Conservation (phyloP, 2,113 vertebrate genomes). For the Rhombomys opimus region DNA sequence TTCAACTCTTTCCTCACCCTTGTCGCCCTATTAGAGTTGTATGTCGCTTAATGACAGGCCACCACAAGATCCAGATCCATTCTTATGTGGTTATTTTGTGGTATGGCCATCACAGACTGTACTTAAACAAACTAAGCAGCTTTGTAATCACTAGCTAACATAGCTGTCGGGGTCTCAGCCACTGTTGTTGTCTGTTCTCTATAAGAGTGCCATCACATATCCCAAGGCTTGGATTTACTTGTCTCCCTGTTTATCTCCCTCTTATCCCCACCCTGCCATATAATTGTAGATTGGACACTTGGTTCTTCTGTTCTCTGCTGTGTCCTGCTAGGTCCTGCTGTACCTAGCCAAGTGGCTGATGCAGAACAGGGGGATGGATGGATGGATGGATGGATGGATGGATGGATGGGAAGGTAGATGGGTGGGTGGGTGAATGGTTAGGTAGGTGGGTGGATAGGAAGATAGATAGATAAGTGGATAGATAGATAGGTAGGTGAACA, state of each 20-base stretch:
- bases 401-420: neutral
- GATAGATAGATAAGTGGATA: neutral
- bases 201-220: neutral
- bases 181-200: neutral
- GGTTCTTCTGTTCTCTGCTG: neutral
- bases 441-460: neutral
- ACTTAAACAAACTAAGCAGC: neutral
- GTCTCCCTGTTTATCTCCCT: neutral
- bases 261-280: rapidly evolving
- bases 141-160: neutral
- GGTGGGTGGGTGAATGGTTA: neutral
- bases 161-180: too few species aligned
- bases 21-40: neutral
- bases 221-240: neutral
- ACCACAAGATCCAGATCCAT: neutral
- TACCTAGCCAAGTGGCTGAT: neutral
- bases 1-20: too few species aligned
- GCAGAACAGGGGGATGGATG: neutral
- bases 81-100: neutral
- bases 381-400: neutral
- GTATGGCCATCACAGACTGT: neutral
- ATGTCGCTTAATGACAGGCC: neutral
- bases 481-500: neutral
- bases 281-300: neutral
- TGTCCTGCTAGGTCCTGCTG: neutral